Percentiles rank a stretch among this genome's conserved stretches.
Evolutionary conservation across 2,113 vertebrate genomes (phyloP).

Genomic region (Rhombomys opimus): DNA sequence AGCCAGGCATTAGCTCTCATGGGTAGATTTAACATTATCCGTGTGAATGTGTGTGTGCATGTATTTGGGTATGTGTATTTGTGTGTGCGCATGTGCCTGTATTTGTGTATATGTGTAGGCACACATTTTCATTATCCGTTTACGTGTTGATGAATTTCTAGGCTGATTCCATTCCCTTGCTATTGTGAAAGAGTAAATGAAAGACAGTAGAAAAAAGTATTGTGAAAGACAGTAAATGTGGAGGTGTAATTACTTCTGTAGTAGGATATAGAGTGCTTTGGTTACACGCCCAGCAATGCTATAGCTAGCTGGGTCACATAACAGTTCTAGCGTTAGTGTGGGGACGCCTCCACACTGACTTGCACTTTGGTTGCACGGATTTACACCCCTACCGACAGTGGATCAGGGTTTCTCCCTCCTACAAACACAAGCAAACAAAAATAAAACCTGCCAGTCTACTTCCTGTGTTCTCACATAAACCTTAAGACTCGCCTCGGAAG

Average conservation of each 20-base stretch:
- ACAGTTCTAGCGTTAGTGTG: not conserved
- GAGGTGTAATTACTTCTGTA: not conserved
- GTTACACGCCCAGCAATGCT: not conserved
- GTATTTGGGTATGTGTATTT: not conserved
- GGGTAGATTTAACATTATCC: not conserved
- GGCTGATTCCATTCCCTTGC: not conserved
- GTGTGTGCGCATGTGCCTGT: not conserved
- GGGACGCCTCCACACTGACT: not conserved
- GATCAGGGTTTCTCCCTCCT: not conserved
- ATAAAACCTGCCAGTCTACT: not conserved
- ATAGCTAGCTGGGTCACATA: not conserved
- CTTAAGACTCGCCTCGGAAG: not conserved
- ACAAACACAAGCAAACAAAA: not conserved
- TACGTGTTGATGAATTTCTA: not conserved
- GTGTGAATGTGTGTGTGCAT: not conserved
- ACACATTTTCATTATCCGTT: not conserved
- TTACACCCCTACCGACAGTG: not conserved
- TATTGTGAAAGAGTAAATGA: not conserved
- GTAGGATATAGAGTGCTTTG: too few species aligned
- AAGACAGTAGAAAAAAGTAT: too few species aligned
- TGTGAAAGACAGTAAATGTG: not conserved
- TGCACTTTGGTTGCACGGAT: not conserved
- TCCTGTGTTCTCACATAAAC: conserved; percentile 46
- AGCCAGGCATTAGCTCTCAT: too few species aligned
- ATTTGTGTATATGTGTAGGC: not conserved